Base-by-base conservation (phyloP, 1,140 invertebrate species). In the Macrostomum lignano region DNA sequence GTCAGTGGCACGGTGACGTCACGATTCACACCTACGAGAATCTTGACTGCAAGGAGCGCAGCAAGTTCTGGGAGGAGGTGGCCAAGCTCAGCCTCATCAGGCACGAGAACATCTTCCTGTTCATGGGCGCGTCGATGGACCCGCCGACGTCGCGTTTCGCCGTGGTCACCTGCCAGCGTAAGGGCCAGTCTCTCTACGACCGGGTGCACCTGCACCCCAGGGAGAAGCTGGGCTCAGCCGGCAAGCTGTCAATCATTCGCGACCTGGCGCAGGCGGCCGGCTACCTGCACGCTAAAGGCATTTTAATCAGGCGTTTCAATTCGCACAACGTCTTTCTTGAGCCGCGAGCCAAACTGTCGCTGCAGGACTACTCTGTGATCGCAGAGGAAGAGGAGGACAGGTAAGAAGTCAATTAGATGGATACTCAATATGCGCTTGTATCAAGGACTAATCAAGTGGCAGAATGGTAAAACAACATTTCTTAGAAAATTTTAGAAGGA, bases 1-100 rank as follows among this genome's bases (percentile, higher is more conserved):
- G 58, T 3, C 46, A 46, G 1, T 63, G 60, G 60, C 60, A 62
- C 39, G 60, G 61, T 7, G 58, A 62, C 24, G 60, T 63, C 2
- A 46, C 21, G 14, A 19, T 51, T 7, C 44, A 49, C 21, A 36
- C 41, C 5, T 48, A 45, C 14, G 36, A 44, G 1, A 42, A 45
- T 19, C 25, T 45, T n/a, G 37, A 40, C 17, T 41, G 44, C 6
- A 21, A 40, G 2, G 46, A 48, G 17, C 39, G 46, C 0, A 40
- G 44, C 10, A 38, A 44, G 7, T 61, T 61, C 37, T 46, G 52
- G 46, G 40, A 42, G 7, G 47, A 59, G 11, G 51, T 62, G 23
- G 42, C 44, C 7, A 49, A 47, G 21, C 45, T 62, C 21, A 51
- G 47, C 25, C 49, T 52, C 40, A 60, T 63, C 15, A 46, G 61